Conservation (phyloP, 2,113 vertebrate genomes). For the Chascanopsetta lugubris region DNA sequence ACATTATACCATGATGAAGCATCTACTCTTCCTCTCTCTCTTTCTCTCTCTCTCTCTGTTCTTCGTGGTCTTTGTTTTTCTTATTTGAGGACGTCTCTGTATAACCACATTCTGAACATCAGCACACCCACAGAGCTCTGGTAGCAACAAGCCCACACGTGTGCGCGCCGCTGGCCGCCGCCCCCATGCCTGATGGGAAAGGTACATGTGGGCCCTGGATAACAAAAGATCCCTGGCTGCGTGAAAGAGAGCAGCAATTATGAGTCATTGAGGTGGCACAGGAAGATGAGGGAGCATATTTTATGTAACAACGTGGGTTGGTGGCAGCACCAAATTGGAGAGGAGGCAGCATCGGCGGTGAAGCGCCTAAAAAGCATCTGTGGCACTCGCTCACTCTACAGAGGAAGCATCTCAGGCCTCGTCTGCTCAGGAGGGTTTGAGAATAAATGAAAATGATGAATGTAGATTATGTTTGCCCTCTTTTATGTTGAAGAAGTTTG, state of each 20-base stretch:
- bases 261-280: conserved; percentile 76
- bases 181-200: conserved; percentile 51
- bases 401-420: not conserved
- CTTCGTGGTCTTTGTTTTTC: not conserved
- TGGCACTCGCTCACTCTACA: conserved; percentile 17
- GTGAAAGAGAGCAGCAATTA: conserved; percentile 75
- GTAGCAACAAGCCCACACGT: conserved; percentile 35
- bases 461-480: conserved; percentile 7
- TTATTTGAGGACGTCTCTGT: conserved; percentile 25
- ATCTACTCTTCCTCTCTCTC: not conserved
- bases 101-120: conserved; percentile 17
- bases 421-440: conserved; percentile 1
- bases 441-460: conserved; percentile 20
- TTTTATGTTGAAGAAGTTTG: not conserved
- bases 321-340: conserved; percentile 53
- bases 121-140: conserved; percentile 17
- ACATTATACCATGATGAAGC: conserved; percentile 5
- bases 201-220: conserved; percentile 55
- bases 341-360: conserved; percentile 43
- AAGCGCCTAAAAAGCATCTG: conserved; percentile 55
- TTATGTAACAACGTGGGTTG: conserved; percentile 69
- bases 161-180: conserved; percentile 41
- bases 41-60: not conserved
- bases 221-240: conserved; percentile 66
- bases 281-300: conserved; percentile 67